Evolutionary conservation across 2,797 vertebrate species (phyloP).

Genomic region (Margarornis squamiger): DNA sequence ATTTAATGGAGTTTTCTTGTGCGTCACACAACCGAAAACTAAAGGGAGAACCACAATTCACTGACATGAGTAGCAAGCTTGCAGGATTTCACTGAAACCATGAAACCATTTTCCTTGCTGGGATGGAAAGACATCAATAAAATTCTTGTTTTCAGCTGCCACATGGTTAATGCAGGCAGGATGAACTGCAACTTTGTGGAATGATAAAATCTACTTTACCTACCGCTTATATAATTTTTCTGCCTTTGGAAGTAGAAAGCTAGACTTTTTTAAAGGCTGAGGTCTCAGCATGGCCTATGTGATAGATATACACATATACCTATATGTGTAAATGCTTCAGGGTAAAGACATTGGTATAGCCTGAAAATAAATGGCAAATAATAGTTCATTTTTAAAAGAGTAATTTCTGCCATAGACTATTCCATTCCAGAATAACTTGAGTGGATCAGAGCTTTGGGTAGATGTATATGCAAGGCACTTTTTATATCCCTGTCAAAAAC

Average conservation of each 20-base stretch:
- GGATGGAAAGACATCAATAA: neutral
- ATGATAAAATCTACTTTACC: neutral
- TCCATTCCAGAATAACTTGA: neutral
- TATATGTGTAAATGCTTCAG: neutral
- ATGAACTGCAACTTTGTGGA: neutral
- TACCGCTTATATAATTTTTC: neutral
- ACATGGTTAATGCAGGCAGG: neutral
- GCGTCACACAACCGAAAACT: neutral
- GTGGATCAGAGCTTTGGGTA: neutral
- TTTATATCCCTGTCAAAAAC: neutral
- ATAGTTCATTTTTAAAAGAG: neutral
- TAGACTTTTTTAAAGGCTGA: neutral
- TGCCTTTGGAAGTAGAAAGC: neutral
- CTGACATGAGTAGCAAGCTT: neutral
- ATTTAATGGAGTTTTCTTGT: neutral
- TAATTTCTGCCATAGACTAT: neutral
- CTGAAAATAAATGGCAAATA: neutral
- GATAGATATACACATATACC: no score
- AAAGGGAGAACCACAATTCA: neutral
- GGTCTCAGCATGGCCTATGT: neutral
- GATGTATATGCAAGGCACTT: neutral
- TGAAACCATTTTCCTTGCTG: neutral
- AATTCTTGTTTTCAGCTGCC: neutral
- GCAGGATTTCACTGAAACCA: neutral
- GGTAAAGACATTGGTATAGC: neutral